These are phyloP conservation scores for Alces alces DNA, from an alignment of 2,113 vertebrate genomes.

Conservation along the genomic window DNA sequence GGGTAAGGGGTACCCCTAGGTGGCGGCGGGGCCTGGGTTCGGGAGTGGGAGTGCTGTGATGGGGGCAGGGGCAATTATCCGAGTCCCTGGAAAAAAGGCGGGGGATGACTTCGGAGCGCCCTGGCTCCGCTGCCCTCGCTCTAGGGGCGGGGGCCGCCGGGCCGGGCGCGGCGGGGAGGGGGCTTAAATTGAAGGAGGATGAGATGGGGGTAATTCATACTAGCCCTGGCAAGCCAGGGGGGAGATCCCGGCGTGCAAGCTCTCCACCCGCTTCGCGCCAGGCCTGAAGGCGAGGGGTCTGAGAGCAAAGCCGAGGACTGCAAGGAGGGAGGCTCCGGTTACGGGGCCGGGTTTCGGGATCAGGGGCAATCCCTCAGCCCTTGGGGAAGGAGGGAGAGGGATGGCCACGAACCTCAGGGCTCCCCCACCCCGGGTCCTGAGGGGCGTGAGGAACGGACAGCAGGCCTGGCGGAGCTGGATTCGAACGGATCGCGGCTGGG, in stretches of 20 bases:
- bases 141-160: conserved; percentile 57
- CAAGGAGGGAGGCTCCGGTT: conserved; percentile 66
- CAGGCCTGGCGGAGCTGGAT: conserved; percentile 64
- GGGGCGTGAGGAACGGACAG: conserved; percentile 61
- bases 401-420: conserved; percentile 60
- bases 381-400: conserved; percentile 50
- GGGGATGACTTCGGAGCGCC: conserved; percentile 72
- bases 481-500: conserved; percentile 39
- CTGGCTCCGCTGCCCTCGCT: conserved; percentile 66
- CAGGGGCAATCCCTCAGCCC: conserved; percentile 65
- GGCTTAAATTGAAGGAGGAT: conserved; percentile 58
- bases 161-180: conserved; percentile 48
- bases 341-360: conserved; percentile 67
- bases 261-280: conserved; percentile 65
- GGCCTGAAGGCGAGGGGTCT: conserved; percentile 70
- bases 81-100: conserved; percentile 73
- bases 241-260: conserved; percentile 45
- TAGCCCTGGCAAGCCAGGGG: conserved; percentile 30
- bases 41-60: conserved; percentile 70
- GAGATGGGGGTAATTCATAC: conserved; percentile 61
- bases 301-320: conserved; percentile 54
- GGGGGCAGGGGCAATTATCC: conserved; percentile 73
- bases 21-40: conserved; percentile 70
- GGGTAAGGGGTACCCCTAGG: conserved; percentile 70
- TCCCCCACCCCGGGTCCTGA: conserved; percentile 43